phyloP scores from a whole-genome alignment of 2,888 invertebrate genomes.

The Kuschelorhynchus macadamiae region DNA sequence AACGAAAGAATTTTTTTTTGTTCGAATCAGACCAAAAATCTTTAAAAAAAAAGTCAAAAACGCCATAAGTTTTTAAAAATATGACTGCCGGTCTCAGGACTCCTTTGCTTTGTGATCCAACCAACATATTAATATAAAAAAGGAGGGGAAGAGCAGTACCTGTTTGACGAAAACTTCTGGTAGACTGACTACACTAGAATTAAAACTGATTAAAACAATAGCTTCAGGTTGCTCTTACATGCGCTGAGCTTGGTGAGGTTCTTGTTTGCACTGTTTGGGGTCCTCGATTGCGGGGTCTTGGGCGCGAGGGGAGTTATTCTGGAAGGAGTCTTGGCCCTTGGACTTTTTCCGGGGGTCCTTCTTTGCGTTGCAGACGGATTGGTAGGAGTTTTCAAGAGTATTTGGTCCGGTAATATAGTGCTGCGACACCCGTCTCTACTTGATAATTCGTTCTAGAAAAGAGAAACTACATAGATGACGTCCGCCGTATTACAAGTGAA shows the following conservation, averaged over 20 bases:
- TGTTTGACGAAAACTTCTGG: too few relatives aligned
- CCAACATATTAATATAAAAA: too few relatives aligned
- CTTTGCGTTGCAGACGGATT: background rate
- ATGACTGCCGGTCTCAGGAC: too few relatives aligned
- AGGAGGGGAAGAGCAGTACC: too few relatives aligned
- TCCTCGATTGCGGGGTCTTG: background rate
- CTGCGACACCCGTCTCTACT: constrained; percentile 40
- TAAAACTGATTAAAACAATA: constrained; percentile 44
- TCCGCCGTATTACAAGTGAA: too few relatives aligned
- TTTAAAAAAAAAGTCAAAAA: too few relatives aligned
- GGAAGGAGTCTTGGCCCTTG: background rate
- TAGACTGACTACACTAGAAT: too few relatives aligned
- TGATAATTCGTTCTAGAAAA: constrained; percentile 42
- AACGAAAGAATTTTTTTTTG: too few relatives aligned
- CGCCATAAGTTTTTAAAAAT: too few relatives aligned
- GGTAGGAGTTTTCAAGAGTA: constrained; percentile 13
- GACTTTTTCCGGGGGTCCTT: constrained; percentile 12
- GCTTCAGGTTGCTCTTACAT: constrained; percentile 35
- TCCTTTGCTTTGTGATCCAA: too few relatives aligned
- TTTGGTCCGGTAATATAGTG: constrained; percentile 38
- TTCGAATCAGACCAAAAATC: too few relatives aligned
- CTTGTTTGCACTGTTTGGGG: constrained; percentile 14
- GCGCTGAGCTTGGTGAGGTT: constrained; percentile 29
- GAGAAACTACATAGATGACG: too few relatives aligned
- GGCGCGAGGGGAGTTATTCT: background rate